phyloP scores from a whole-genome alignment of 2,888 invertebrate species.

The Zaprionus lineosus region DNA sequence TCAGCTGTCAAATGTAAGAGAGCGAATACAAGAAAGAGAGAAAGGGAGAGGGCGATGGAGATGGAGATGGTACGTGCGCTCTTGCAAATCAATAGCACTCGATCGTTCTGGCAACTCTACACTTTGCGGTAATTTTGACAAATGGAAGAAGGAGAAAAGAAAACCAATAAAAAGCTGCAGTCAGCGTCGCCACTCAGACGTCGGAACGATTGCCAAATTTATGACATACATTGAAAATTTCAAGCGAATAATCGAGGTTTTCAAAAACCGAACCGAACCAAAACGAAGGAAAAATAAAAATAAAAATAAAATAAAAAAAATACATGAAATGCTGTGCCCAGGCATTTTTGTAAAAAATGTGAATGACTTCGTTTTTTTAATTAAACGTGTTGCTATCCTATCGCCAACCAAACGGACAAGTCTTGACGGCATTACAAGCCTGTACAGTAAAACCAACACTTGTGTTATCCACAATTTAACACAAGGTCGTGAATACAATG shows the following conservation, averaged over 20 bases:
- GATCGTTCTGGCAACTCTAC: constrained; percentile 41
- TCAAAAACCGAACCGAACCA: constrained; percentile 15
- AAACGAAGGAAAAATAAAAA: too few relatives aligned
- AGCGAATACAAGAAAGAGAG: constrained; percentile 4
- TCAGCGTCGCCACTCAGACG: constrained; percentile 65
- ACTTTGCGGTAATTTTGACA: constrained; percentile 12
- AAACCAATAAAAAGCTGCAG: constrained; percentile 31
- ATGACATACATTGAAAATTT: constrained; percentile 46
- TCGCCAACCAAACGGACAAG: constrained; percentile 8
- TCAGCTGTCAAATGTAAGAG: constrained; percentile 45
- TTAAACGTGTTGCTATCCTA: constrained; percentile 64
- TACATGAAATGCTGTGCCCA: constrained; percentile 22
- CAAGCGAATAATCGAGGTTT: constrained; percentile 41
- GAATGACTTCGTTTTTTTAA: too few relatives aligned
- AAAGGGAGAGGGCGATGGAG: constrained; percentile 17
- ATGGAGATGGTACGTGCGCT: constrained; percentile 24
- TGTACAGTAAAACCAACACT: constrained; percentile 25
- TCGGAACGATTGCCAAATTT: constrained; percentile 20
- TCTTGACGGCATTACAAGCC: constrained; percentile 24
- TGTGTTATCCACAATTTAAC: constrained; percentile 59
- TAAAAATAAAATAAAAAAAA: constrained; percentile 27
- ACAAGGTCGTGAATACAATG: constrained; percentile 63
- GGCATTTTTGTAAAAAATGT: constrained; percentile 26
- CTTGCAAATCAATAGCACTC: constrained; percentile 43
- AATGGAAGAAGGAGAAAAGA: constrained; percentile 13